Evolutionary conservation across 2,797 vertebrate genomes (phyloP), one percentile per base, ranked within the genome.

Genomic region (Eospalax fontanierii): DNA sequence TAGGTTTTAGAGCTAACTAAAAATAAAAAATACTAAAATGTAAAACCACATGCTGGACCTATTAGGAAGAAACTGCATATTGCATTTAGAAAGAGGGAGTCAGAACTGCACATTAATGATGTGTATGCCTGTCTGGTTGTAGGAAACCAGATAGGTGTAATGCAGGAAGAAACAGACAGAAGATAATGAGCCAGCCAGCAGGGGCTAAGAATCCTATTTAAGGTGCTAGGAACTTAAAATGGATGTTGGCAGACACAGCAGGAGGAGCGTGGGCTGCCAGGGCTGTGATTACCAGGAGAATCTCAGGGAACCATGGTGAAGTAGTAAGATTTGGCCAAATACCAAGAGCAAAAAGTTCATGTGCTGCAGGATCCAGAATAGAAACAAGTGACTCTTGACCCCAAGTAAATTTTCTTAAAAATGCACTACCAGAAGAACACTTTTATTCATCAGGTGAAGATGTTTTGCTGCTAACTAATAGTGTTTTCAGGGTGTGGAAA

Each of bases 131-230:
- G 50, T 54, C 43, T 59, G 28, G 4, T 15, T 35, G 22, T 46
- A 38, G 83, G n/a, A 90, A 88, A 66, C 35, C 38, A 43, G 50
- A 71, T 16, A 71, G 68, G 78, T 50, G 14, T 46, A 38, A 85
- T 7, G 5, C n/a, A 71, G 18, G 22, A 30, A 61, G 73, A 90
- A 92, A 78, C 9, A 11, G 10, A 57, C 82, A 71, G 79, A 50
- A 61, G 66, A 88, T 38, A 90, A 92, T 4, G 73, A 94, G 16
- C 92, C 68, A 61, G 50, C 24, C 76, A 61, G 79, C 78, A 66
- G 86, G 33, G n/a, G 35, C 93, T 35, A 35, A 76, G 76, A 54
- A 83, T 28, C 91, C 93, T 93, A 66, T 90, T 95, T 91, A 6
- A 28, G 46, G 94, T 33, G 18, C 38, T 18, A 30, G 0, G 15